Percentiles rank a stretch among this genome's conserved stretches.
Evolutionary conservation across 2,888 invertebrate species (phyloP).

Genomic region (Ormyrus labotus): DNA sequence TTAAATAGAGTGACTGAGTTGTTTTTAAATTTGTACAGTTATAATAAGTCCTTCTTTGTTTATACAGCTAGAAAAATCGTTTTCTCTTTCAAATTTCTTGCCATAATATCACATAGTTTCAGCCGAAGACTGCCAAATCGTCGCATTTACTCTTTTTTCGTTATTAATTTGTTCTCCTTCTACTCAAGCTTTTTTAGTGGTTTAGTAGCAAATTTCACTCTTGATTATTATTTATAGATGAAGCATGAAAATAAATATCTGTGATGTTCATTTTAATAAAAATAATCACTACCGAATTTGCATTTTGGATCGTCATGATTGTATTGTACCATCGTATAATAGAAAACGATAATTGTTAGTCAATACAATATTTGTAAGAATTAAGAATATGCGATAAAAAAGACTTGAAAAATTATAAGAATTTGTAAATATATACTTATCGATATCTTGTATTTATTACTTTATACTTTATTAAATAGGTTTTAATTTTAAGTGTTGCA

Average conservation of each 20-base stretch:
- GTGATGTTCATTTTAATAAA: slow-evolving; percentile 31
- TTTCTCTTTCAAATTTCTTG: slow-evolving; percentile 41
- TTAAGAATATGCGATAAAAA: slow-evolving; percentile 24
- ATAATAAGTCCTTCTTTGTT: slow-evolving; percentile 25
- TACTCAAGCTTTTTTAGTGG: not conserved
- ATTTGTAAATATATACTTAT: slow-evolving; percentile 51
- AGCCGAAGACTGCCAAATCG: slow-evolving; percentile 37
- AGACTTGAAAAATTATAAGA: slow-evolving; percentile 40
- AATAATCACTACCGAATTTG: slow-evolving; percentile 17
- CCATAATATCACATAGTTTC: slow-evolving; percentile 30
- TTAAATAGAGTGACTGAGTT: slow-evolving; percentile 20
- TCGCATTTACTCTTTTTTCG: not conserved
- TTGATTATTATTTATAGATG: not conserved
- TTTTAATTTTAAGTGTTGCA: slow-evolving; percentile 32
- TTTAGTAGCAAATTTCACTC: not conserved
- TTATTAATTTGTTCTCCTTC: slow-evolving; percentile 8
- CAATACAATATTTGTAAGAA: slow-evolving; percentile 28
- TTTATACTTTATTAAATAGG: slow-evolving; percentile 36
- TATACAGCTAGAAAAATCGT: slow-evolving; percentile 7
- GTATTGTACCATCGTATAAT: not conserved
- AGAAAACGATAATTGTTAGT: slow-evolving; percentile 46
- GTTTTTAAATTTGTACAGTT: slow-evolving; percentile 40
- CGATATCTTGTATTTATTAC: slow-evolving; percentile 48
- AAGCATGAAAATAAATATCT: not conserved
- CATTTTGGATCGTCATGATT: not conserved